These are phyloP conservation scores for Oligia latruncula DNA, from an alignment of 2,888 invertebrate genomes.

Conservation along the genomic window DNA sequence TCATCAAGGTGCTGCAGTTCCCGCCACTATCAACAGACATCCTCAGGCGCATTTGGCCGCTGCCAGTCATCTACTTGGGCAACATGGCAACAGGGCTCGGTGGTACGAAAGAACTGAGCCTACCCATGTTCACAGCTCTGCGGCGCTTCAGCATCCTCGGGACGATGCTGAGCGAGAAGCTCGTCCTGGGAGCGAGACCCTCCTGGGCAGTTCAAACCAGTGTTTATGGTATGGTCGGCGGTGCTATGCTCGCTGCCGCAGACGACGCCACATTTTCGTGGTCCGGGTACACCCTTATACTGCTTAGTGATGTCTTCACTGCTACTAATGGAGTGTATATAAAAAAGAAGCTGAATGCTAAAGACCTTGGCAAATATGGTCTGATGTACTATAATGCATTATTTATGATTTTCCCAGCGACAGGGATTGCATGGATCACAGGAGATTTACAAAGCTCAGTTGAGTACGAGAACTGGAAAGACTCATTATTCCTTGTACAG, in stretches of 20 bases:
- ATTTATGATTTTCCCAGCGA: constrained; percentile 95
- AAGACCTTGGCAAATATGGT: constrained; percentile 97
- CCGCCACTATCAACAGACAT: constrained; percentile 92
- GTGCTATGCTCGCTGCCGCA: constrained; percentile 97
- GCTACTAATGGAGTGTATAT: constrained; percentile 99
- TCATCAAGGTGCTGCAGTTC: constrained; percentile 93
- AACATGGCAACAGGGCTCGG: constrained; percentile 99
- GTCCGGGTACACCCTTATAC: constrained; percentile 96
- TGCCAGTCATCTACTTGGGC: constrained; percentile 97
- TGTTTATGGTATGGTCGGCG: constrained; percentile 98
- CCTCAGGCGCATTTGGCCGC: constrained; percentile 96
- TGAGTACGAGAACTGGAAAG: constrained; percentile 93
- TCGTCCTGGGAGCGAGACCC: constrained; percentile 94
- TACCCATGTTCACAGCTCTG: constrained; percentile 99
- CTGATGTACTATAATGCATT: constrained; percentile 97
- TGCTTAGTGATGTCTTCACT: constrained; percentile 98
- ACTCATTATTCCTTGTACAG: constrained; percentile 93
- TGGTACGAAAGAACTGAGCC: constrained; percentile 98
- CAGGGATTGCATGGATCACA: constrained; percentile 92
- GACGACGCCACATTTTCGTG: constrained; percentile 98
- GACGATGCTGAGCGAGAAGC: constrained; percentile 98
- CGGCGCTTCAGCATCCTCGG: constrained; percentile 98
- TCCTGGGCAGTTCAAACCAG: constrained; percentile 96
- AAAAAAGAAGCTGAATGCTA: constrained; percentile 98
- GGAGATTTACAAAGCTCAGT: constrained; percentile 93